phyloP scores from a whole-genome alignment of 2,797 vertebrate genomes.

The Hipposideros larvatus region DNA sequence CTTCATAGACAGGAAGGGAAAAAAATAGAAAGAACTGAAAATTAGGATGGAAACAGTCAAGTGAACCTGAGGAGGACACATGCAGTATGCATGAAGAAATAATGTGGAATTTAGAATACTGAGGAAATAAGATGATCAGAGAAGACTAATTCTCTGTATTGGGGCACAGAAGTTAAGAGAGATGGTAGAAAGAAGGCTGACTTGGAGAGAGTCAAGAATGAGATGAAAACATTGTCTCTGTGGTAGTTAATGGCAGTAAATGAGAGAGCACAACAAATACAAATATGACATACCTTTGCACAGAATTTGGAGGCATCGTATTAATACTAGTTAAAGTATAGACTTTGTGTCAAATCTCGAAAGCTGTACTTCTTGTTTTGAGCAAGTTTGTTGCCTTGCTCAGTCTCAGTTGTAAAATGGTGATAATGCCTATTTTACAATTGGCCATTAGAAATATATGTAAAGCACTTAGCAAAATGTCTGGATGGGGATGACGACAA shows the following conservation, averaged over 20 bases:
- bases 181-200: background rate
- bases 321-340: background rate
- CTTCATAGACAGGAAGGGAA: background rate
- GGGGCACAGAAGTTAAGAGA: background rate
- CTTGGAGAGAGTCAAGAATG: slow-evolving; percentile 14
- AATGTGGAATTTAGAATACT: background rate
- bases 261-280: background rate
- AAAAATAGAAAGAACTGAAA: background rate
- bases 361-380: background rate
- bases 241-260: background rate
- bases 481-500: background rate
- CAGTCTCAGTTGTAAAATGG: background rate
- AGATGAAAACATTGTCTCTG: background rate
- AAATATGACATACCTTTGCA: background rate
- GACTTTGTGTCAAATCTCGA: background rate
- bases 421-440: background rate
- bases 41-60: background rate
- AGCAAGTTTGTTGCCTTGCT: background rate
- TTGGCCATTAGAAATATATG: background rate
- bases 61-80: background rate
- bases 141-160: background rate
- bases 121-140: background rate
- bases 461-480: background rate
- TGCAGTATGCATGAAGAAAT: background rate
- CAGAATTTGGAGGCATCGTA: background rate